phyloP scores from a whole-genome alignment of 2,113 vertebrate species.

The Apteryx mantelli region DNA sequence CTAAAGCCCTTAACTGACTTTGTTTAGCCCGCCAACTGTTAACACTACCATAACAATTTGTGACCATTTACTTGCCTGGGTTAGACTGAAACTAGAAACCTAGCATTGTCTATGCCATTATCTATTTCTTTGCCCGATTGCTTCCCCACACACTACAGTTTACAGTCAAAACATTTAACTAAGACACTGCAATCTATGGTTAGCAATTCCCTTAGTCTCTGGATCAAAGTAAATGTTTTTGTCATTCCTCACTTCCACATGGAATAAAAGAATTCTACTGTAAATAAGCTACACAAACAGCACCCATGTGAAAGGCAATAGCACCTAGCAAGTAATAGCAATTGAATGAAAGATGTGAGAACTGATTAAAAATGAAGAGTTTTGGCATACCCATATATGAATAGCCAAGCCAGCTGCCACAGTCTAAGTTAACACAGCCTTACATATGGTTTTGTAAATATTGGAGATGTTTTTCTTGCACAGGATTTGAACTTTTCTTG shows the following conservation, averaged over 20 bases:
- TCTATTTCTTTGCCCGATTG: fast-evolving
- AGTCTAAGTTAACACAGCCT: neutral
- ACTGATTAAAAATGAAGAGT: neutral
- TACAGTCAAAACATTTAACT: neutral
- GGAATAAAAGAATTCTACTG: neutral
- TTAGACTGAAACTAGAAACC: neutral
- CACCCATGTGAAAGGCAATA: neutral
- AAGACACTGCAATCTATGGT: neutral
- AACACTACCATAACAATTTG: fast-evolving
- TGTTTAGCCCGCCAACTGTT: neutral
- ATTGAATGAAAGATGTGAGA: neutral
- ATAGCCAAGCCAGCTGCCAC: neutral
- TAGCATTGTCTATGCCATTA: neutral
- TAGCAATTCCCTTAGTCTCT: neutral
- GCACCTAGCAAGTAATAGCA: neutral
- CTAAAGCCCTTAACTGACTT: neutral
- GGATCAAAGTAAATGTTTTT: neutral
- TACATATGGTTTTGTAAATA: neutral
- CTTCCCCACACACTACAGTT: neutral
- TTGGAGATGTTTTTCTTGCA: neutral
- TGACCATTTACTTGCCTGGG: neutral
- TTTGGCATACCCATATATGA: neutral
- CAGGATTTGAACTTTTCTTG: neutral
- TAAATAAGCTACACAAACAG: neutral
- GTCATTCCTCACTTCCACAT: neutral